A percentile compares a stretch with the other conserved stretches of the same genome.
Evolutionary conservation across 1,140 invertebrate species (phyloP).

Genomic region (Drosophila burlai): DNA sequence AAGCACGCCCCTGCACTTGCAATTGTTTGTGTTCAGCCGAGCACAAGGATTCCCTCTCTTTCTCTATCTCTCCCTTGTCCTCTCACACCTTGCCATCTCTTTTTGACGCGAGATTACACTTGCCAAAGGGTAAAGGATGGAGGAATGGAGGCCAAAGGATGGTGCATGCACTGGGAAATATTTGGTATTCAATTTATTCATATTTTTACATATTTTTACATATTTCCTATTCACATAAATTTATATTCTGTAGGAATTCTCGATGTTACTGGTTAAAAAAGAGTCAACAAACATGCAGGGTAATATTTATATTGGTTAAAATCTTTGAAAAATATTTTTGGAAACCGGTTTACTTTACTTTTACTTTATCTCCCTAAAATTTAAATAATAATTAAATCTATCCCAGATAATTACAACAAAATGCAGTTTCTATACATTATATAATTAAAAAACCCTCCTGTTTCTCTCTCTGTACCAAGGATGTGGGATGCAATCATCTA

Average conservation of each 20-base stretch:
- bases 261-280: no score
- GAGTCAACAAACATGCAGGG: no score
- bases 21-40: conserved; percentile 65
- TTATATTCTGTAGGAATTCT: no score
- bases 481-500: conserved; percentile 68
- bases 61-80: not conserved
- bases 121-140: not conserved
- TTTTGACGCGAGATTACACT: conserved; percentile 58
- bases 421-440: not conserved
- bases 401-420: no score
- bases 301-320: no score
- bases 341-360: no score
- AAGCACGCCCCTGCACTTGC: conserved; percentile 5
- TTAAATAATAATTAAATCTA: no score
- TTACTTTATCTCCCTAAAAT: no score
- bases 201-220: no score
- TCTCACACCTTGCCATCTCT: not conserved
- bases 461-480: not conserved
- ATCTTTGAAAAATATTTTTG: no score
- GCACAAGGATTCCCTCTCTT: conserved; percentile 41
- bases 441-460: no score
- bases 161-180: not conserved
- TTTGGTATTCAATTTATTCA: not conserved
- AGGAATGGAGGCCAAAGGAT: conserved; percentile 6
- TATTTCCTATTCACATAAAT: not conserved